phyloP scores from a whole-genome alignment of 2,888 invertebrate species.

The Operophtera brumata region DNA sequence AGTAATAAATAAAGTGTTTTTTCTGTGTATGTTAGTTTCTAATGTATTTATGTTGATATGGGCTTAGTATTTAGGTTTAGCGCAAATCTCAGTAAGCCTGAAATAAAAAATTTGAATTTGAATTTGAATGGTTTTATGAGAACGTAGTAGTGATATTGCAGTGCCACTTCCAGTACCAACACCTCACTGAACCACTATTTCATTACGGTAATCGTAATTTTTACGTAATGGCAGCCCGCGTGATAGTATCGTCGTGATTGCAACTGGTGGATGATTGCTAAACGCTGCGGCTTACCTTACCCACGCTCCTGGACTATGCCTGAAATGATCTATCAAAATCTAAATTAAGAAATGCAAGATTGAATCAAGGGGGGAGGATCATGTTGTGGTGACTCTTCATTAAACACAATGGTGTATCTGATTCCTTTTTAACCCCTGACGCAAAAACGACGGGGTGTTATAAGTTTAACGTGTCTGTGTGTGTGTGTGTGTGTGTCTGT shows the following conservation, averaged over 20 bases:
- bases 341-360: slow-evolving; percentile 20
- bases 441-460: too few species aligned
- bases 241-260: slow-evolving; percentile 70
- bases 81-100: too few species aligned
- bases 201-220: slow-evolving; percentile 79
- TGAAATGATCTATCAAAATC: slow-evolving; percentile 16
- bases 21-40: too few species aligned
- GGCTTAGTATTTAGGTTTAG: too few species aligned
- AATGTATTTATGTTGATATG: too few species aligned
- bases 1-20: too few species aligned
- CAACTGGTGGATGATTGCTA: slow-evolving; percentile 62
- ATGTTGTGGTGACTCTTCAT: slow-evolving; percentile 6
- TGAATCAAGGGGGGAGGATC: background rate
- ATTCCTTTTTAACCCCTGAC: too few species aligned
- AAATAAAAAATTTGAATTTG: too few species aligned
- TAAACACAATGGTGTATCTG: background rate
- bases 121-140: too few species aligned
- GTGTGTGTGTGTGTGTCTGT: too few species aligned
- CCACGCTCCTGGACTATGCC: slow-evolving; percentile 49
- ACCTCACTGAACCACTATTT: slow-evolving; percentile 51
- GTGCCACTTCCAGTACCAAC: slow-evolving; percentile 45
- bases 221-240: slow-evolving; percentile 69
- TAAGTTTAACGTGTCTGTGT: too few species aligned
- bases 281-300: slow-evolving; percentile 59
- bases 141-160: too few species aligned